phyloP scores from a whole-genome alignment of 2,113 vertebrate species.

The Tapirus terrestris region DNA sequence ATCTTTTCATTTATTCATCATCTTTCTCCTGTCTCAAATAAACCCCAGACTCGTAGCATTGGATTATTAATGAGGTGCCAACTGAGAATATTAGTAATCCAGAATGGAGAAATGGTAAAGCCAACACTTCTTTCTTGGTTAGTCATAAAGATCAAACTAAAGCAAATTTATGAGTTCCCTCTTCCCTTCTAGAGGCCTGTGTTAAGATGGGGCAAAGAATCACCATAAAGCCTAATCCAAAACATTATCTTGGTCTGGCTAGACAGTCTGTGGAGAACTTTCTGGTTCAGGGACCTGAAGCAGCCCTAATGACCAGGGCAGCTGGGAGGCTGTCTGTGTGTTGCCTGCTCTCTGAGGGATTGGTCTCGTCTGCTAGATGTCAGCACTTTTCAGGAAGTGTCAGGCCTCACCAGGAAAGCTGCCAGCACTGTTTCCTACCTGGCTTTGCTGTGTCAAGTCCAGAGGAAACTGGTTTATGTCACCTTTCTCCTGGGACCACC shows the following conservation, averaged over 20 bases:
- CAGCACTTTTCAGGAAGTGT: background rate
- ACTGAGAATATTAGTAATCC: background rate
- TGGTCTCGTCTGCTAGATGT: background rate
- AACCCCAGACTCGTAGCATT: background rate
- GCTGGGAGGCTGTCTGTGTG: background rate
- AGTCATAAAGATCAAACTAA: constrained; percentile 27
- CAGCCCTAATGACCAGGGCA: background rate
- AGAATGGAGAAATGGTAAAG: background rate
- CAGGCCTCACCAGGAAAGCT: background rate
- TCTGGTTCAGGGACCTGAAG: background rate
- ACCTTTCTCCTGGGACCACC: background rate
- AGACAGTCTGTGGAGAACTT: background rate
- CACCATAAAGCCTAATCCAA: background rate
- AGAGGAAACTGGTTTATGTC: background rate
- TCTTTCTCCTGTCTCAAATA: background rate
- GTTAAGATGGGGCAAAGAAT: background rate
- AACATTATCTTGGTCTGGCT: background rate
- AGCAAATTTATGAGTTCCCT: background rate
- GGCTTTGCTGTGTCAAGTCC: background rate
- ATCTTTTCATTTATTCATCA: background rate
- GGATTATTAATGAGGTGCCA: background rate
- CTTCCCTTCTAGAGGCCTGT: background rate
- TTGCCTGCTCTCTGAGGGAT: background rate
- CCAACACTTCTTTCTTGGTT: background rate
- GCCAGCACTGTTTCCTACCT: background rate